These are phyloP conservation scores for Heliocidaris tuberculata DNA, from an alignment of 35 echinoderm and acorn worm species.

Conservation along the genomic window DNA sequence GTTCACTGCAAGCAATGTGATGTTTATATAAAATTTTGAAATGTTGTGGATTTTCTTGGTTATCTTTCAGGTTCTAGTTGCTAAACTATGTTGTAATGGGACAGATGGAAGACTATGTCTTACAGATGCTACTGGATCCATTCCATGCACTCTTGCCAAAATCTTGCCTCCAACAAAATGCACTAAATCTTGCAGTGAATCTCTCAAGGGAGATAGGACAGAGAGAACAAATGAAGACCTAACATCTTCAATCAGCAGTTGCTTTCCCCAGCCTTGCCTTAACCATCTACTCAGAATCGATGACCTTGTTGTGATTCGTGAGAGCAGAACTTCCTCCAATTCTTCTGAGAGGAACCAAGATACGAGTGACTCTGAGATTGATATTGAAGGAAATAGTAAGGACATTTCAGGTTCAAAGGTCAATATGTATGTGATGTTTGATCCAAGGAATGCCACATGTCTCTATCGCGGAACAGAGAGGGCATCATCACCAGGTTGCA, in stretches of 20 bases:
- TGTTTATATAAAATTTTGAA: too few species aligned
- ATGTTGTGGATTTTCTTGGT: background rate
- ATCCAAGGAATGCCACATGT: background rate
- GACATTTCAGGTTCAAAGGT: background rate
- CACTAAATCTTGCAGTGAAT: background rate
- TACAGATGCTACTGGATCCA: background rate
- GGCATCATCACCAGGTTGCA: background rate
- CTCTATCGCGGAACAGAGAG: background rate
- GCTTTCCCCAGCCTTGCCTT: slow-evolving; percentile 17
- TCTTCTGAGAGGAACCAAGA: background rate
- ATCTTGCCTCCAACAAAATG: background rate
- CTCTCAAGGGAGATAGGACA: background rate
- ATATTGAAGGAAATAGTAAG: background rate
- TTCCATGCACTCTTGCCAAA: slow-evolving; percentile 4
- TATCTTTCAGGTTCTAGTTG: slow-evolving; percentile 28
- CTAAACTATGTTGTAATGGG: background rate
- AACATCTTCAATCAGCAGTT: background rate
- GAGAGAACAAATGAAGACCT: background rate
- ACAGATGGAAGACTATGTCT: background rate
- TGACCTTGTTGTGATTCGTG: slow-evolving; percentile 12
- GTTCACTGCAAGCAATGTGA: too few species aligned
- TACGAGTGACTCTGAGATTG: background rate
- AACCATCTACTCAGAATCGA: slow-evolving; percentile 40
- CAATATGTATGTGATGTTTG: slow-evolving; percentile 23
- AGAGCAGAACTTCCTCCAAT: background rate